Conservation (phyloP, 2,888 invertebrate genomes). For the Blomia tropicalis region DNA sequence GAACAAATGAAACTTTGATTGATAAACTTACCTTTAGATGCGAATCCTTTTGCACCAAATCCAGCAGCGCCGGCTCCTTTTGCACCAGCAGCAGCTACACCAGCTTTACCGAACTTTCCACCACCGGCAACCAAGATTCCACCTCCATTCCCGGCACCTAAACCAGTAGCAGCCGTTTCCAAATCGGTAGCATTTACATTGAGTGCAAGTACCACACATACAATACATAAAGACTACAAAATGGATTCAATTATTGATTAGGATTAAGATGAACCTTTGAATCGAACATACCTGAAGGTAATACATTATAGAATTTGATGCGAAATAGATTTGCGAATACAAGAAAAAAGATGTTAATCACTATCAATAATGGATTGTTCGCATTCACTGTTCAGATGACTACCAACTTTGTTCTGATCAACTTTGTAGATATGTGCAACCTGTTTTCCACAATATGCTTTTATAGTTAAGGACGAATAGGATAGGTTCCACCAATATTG, state of each 20-base stretch:
- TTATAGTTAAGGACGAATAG: no score
- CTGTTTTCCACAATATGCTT: no score
- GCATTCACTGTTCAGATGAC: no score
- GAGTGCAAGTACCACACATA: neutral
- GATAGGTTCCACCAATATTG: no score
- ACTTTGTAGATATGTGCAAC: no score
- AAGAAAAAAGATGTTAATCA: no score
- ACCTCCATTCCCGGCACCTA: neutral
- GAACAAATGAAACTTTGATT: no score
- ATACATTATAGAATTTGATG: no score
- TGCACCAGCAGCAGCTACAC: conserved; percentile 3
- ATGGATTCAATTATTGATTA: neutral
- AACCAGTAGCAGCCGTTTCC: neutral
- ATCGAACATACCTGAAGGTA: neutral
- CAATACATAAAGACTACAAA: neutral
- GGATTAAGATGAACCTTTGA: no score
- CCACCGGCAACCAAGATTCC: neutral
- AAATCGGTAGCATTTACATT: neutral
- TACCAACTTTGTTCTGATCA: no score
- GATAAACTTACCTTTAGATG: neutral
- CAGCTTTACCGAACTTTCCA: conserved; percentile 16
- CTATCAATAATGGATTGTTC: no score
- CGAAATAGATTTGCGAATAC: no score
- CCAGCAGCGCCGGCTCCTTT: conserved; percentile 15
- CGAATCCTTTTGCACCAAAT: conserved; percentile 11